Evolutionary conservation across 2,888 invertebrate genomes (phyloP), one percentile per base, ranked within the genome.

Genomic region (Danaus chrysippus): DNA sequence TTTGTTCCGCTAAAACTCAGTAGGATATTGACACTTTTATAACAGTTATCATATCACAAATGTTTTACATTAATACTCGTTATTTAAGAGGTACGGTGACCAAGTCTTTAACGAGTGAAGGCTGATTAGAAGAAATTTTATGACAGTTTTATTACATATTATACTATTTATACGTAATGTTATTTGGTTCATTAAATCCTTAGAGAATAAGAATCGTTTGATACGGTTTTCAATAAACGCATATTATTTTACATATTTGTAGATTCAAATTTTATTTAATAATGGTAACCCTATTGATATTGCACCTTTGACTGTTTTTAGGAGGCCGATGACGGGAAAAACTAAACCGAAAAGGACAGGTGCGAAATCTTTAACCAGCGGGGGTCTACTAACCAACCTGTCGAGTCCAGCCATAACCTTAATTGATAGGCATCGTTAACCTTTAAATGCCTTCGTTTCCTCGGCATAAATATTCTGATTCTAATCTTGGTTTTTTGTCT

Each of bases 341-440:
- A 85, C 59, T 59, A 69, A 74, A 70, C 72, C 70, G 63, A 73
- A 70, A 71, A 68, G 68, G 75, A 74, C 76, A 76, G 76, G 76
- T 76, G 76, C 76, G 74, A 91, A 87, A 90, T 89, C 87, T 81
- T 83, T 71, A 68, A 86, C 66, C 88, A 76, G 83, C 78, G 87
- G 91, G 90, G 87, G 87, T 84, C 83, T 79, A 69, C 71, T 77
- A 73, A 79, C 79, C 73, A 76, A 71, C 74, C 77, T 77, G 81
- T 82, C 86, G 81, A 78, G 77, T 84, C 83, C 76, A 80, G 85
- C 87, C 84, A 87, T 87, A 89, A 89, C 89, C 87, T 86, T 90
- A 91, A 90, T 91, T 90, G 91, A 91, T 91, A 89, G 90, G 82
- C 86, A 90, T 91, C 90, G 90, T 88, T 89, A 87, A 69, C 66